Evolutionary conservation across 2,888 invertebrate species (phyloP), one percentile per base, ranked within the genome.

Genomic region (Sesia bembeciformis): DNA sequence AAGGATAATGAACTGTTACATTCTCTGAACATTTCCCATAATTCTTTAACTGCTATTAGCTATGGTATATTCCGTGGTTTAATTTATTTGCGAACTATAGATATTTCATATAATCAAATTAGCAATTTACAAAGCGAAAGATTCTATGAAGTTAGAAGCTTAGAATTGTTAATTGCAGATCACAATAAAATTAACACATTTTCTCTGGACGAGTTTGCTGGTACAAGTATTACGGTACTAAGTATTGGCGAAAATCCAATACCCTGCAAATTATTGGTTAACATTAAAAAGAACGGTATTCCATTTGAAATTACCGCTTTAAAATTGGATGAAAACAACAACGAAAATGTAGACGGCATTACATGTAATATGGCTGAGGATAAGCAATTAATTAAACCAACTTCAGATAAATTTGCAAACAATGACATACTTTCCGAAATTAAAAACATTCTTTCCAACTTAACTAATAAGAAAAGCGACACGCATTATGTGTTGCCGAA

Each of bases 171-270:
- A 38, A 72, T 81, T 58, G 76, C 72, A 3, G 84, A 85, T 62
- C 61, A 77, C 58, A 85, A 85, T 59, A 68, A 65, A 58, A 81
- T 84, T 52, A 57, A 57, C 40, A 62, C 64, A 42, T 57, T 84
- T 8, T 62, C 65, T 3, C 56, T 64, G n/a, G 67, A 72, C 41
- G 74, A 78, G n/a, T 79, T 84, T 60, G 39, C 53, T 4, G 67
- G 72, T 0, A 73, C 72, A 0, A 63, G 60, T 58, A 62, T 84
- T 50, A 54, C 55, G 5, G 66, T 57, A 43, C 65, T 85, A 5
- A 85, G 84, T 59, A 81, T 85, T 52, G 84, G 84, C 4, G 74
- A 70, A 40, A 85, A 85, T 65, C 82, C 78, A n/a, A 58, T 85
- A 52, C 64, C 82, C 1, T 84, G 84, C 57, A 68, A 72, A 49